Base-by-base conservation (phyloP, 2,888 invertebrate species). In the Biston stratarius region DNA sequence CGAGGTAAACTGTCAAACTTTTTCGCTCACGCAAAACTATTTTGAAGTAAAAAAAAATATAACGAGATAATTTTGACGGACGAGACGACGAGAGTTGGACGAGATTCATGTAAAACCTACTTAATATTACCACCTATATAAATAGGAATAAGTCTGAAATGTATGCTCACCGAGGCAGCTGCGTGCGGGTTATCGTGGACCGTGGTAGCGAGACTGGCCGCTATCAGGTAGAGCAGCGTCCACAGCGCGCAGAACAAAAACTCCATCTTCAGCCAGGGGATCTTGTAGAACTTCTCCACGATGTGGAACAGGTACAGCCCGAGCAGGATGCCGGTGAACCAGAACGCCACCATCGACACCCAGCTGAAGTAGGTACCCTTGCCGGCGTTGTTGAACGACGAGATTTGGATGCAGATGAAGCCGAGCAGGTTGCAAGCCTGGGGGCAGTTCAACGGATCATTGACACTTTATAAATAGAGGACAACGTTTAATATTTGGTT, bases 221-320 rank as follows among this genome's bases (percentile, higher is more conserved):
- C 97, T 65, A 98, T 94, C 71, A 98, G 90, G 85, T 97, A 98
- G 73, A 97, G 95, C 52, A 96, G 83, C 0, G 96, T 94, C 97
- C 97, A 97, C 9, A 97, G 71, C 8, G 94, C 94, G 83, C 97
- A 97, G 91, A 96, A 98, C 2, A 95, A 90, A 72, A 97, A 95
- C 93, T 98, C 98, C 72, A 97, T 95, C 89, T 96, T 96, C 67
- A 98, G 90, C 98, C 98, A 98, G 2, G 98, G 98, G 77, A 98
- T 96, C 89, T 95, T 96, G 85, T 96, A 96, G 83, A 97, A 96
- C 87, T 96, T 97, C 90, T 98, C 98, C 70, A 98, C 95, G 36
- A 98, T 94, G 85, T 98, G 98, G 89, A 98, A 97, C 70, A 98
- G 85, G 86, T 98, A 98, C 67, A 97, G 94, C 0, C 95, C 95